Base-by-base conservation (phyloP, 2,888 invertebrate genomes). In the Exocentrus adspersus region DNA sequence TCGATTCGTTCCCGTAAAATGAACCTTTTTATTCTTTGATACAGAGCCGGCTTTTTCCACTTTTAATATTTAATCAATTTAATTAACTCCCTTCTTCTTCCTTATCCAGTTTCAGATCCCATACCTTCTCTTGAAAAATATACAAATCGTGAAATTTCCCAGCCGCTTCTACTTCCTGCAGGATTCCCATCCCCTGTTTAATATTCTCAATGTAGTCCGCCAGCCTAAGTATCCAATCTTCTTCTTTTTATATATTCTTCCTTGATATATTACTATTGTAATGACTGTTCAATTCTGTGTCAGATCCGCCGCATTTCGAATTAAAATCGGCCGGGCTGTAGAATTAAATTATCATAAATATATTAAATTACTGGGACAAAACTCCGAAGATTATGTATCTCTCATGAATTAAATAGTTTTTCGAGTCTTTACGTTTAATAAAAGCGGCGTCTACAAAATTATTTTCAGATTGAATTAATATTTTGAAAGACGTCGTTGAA, bases 161-260 rank as follows among this genome's bases (percentile, higher is more conserved):
- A 48, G 48, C 24, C 24, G 51, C 12, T 53, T 21, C 42, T 41
- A 41, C 10, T 53, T 48, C 19, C 60, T 37, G 30, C 21, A 21
- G 48, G 12, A 43, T 30, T 32, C 62, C 32, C 58, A 57, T 58
- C 57, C 28, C 19, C 62, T 58, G 37, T 62, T 62, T 62, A 62
- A 58, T 62, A 62, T 62, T 62, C 57, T 45, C 51, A 57, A 41
- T 58, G 58, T 50, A 62, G 57, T 51, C 57, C 16, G 45, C n/a
- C 12, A 12, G 30, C 45, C 7, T 58, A 58, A 58, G 53, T 62
- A 51, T 50, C 50, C 62, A 46, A 57, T 62, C 58, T 56, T 57
- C 45, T 62, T 62, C 62, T 41, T 62, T 61, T 62, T 57, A 62
- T 51, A 43, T 46, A 12, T 32, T 45, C 32, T 20, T 43, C 43